Conservation (phyloP, 1,140 invertebrate species). For the Drosophila chauvacae region DNA sequence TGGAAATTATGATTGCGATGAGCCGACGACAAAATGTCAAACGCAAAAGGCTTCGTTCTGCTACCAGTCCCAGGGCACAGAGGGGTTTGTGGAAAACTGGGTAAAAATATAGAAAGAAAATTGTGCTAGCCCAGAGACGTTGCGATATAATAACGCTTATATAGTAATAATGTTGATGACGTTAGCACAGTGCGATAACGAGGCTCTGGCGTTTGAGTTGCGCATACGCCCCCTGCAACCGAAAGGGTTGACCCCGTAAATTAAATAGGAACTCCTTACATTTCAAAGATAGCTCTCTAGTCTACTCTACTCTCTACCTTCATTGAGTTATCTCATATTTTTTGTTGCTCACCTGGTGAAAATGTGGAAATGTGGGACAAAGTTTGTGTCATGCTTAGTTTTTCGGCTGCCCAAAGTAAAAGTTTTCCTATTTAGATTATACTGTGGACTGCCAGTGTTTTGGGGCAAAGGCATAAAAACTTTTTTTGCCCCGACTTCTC, state of each 20-base stretch:
- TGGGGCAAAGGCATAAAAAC: slow-evolving; percentile 22
- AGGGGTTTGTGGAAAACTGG: neutral
- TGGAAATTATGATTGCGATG: slow-evolving; percentile 81
- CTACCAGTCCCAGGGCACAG: slow-evolving; percentile 1
- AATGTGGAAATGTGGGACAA: slow-evolving; percentile 11
- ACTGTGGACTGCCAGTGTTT: slow-evolving; percentile 25
- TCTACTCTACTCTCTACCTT: neutral
- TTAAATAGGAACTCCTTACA: slow-evolving; percentile 52
- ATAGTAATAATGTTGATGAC: slow-evolving; percentile 62
- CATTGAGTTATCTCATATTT: slow-evolving; percentile 64
- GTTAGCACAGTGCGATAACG: slow-evolving; percentile 26
- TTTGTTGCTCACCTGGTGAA: slow-evolving; percentile 9
- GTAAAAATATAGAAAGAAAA: slow-evolving; percentile 3
- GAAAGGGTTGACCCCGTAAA: slow-evolving; percentile 40
- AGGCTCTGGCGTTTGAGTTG: slow-evolving; percentile 29
- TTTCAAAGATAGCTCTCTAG: slow-evolving; percentile 15
- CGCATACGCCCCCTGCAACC: slow-evolving; percentile 49
- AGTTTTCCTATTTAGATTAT: slow-evolving; percentile 63
- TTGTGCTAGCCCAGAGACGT: slow-evolving; percentile 6
- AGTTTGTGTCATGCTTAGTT: slow-evolving; percentile 49
- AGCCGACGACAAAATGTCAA: slow-evolving; percentile 78
- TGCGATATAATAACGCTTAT: slow-evolving; percentile 63
- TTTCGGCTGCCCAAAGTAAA: slow-evolving; percentile 19
- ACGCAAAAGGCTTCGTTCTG: slow-evolving; percentile 48
- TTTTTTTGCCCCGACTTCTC: slow-evolving; percentile 38